Conservation (phyloP, 2,888 invertebrate genomes). For the Pediacus dermestoides region DNA sequence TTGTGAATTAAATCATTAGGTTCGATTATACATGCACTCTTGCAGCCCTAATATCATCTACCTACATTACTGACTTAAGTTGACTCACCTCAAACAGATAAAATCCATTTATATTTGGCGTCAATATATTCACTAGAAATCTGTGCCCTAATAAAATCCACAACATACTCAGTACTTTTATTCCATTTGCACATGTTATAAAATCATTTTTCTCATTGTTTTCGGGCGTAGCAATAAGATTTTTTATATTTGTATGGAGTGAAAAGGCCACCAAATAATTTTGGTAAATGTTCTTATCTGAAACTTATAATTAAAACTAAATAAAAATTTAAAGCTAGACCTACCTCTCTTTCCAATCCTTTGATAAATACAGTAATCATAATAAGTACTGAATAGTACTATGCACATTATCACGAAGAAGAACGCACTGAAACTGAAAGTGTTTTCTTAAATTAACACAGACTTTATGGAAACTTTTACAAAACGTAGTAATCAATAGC, state of each 20-base stretch:
- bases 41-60: too few relatives aligned
- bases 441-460: too few relatives aligned
- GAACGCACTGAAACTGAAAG: too few relatives aligned
- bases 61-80: too few relatives aligned
- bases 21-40: too few relatives aligned
- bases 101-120: constrained; percentile 23
- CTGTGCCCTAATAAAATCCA: constrained; percentile 52
- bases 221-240: constrained; percentile 25
- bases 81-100: constrained; percentile 13
- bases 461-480: too few relatives aligned
- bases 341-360: constrained; percentile 12
- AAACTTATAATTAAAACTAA: too few relatives aligned
- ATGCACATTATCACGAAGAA: constrained; percentile 17
- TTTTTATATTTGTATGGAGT: constrained; percentile 48
- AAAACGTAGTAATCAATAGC: constrained; percentile 21
- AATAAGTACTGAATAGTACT: constrained; percentile 23
- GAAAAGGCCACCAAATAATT: constrained; percentile 41
- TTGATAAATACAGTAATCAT: constrained; percentile 23
- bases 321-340: too few relatives aligned
- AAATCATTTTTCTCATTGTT: constrained; percentile 3
- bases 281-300: too few relatives aligned
- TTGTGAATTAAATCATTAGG: too few relatives aligned
- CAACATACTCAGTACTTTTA: constrained; percentile 48
- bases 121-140: constrained; percentile 30
- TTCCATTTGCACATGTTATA: constrained; percentile 25